Base-by-base conservation (phyloP, 2,797 vertebrate species). In the Danio choprae region DNA sequence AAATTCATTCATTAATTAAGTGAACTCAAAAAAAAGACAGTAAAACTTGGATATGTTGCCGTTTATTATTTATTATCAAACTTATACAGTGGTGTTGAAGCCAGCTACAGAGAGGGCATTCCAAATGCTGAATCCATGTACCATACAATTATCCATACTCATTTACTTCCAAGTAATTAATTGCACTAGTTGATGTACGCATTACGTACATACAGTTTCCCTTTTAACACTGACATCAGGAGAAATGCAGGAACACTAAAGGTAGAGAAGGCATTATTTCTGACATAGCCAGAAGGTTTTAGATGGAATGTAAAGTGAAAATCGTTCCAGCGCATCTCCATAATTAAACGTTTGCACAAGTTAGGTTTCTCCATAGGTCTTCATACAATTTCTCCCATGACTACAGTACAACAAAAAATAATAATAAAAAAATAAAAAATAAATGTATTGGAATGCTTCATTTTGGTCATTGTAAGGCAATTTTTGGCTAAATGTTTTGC, bases 401-500 rank as follows among this genome's bases (percentile, higher is more conserved):
- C 94, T 96, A 94, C 91, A 93, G 91, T 93, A 95, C 91, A 90
- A 90, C 89, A 15, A 7, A 62, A 62, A 48, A 91, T 4, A 11
- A 18, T 11, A 46, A n/a, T 13, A 13, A 15, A 20, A n/a, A 3
- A 2, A 1, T n/a, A 38, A 6, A 53, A 38, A 3, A 67, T 0
- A 90, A 85, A 92, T 92, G 84, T 69, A 90, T 88, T 94, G 95
- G 95, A 97, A 97, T 96, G 95, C 90, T 92, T 92, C 91, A 93
- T 90, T 93, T 91, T 88, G 87, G 88, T 92, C 91, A 90, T 92
- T 92, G 91, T 97, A 98, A 98, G 96, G 96, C 96, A 96, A 96
- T 95, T 96, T 79, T 96, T 95, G 96, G 95, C 94, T 93, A 92
- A 89, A 93, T 89, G 87, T 93, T 92, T 86, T 89, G 91, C 94